phyloP scores from a whole-genome alignment of 2,797 vertebrate species.

The Halcyon badia region DNA sequence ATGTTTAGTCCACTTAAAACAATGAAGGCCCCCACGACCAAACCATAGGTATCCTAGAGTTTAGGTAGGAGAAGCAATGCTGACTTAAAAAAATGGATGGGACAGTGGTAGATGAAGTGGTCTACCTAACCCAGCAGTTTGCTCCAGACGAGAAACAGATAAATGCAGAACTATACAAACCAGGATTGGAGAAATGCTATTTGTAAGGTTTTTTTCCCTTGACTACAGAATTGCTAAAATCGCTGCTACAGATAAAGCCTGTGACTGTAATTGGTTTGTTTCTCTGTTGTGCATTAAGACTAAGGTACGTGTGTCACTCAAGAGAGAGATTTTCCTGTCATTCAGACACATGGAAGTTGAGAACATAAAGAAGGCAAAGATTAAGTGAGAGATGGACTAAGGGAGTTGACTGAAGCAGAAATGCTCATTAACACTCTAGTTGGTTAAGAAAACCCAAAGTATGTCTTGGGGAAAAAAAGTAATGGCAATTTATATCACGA shows the following conservation, averaged over 20 bases:
- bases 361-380: not conserved
- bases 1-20: not conserved
- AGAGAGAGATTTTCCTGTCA: not conserved
- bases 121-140: not conserved
- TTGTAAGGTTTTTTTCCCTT: not conserved
- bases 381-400: not conserved
- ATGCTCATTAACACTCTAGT: not conserved
- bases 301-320: not conserved
- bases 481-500: slow-evolving; percentile 28
- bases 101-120: not conserved
- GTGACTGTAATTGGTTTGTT: not conserved
- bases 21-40: not conserved
- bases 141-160: not conserved
- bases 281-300: not conserved
- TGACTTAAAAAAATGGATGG: not conserved
- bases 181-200: not conserved
- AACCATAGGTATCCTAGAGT: fast-evolving
- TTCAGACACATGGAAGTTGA: not conserved
- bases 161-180: not conserved
- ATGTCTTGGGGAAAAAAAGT: not conserved
- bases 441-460: slow-evolving; percentile 13
- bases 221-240: not conserved
- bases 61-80: not conserved
- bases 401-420: not conserved
- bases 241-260: not conserved